These are phyloP conservation scores for Syrmaticus mikado DNA, from an alignment of 2,113 vertebrate species.

Conservation along the genomic window DNA sequence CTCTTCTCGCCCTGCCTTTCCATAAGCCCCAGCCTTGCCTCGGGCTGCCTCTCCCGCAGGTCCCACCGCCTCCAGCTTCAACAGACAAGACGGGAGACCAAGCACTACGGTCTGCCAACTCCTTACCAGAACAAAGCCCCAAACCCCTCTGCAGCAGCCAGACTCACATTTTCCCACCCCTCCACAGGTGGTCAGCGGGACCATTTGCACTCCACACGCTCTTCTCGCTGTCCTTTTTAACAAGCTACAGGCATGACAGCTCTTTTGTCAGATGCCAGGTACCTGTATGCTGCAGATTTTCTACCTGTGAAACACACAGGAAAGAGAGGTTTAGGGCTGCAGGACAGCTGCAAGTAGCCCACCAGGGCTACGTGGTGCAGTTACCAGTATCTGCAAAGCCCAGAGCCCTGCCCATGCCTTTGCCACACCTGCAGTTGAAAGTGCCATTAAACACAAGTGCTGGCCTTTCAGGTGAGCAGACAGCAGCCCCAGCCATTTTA, in stretches of 20 bases:
- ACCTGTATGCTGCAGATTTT: not conserved
- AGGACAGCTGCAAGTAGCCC: not conserved
- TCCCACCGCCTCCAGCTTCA: not conserved
- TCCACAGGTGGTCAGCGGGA: fast-evolving
- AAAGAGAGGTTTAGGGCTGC: not conserved
- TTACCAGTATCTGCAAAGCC: not conserved
- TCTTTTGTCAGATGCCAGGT: not conserved
- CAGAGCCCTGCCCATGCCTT: not conserved
- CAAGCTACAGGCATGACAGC: fast-evolving
- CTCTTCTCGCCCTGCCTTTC: slow-evolving; percentile 24
- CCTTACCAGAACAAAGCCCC: not conserved
- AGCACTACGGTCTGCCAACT: not conserved
- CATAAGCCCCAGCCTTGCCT: slow-evolving; percentile 51
- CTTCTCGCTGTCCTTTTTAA: not conserved
- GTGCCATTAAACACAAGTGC: not conserved
- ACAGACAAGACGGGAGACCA: not conserved
- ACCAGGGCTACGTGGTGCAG: not conserved
- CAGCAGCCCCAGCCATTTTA: not conserved
- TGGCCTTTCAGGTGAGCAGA: not conserved
- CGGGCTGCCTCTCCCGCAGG: slow-evolving; percentile 2
- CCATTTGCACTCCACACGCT: not conserved
- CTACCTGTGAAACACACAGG: not conserved
- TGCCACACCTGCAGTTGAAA: not conserved
- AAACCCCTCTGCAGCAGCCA: not conserved
- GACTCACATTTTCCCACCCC: fast-evolving